These are phyloP conservation scores for Chironomus riparius DNA, from an alignment of 2,888 invertebrate species.

Conservation along the genomic window DNA sequence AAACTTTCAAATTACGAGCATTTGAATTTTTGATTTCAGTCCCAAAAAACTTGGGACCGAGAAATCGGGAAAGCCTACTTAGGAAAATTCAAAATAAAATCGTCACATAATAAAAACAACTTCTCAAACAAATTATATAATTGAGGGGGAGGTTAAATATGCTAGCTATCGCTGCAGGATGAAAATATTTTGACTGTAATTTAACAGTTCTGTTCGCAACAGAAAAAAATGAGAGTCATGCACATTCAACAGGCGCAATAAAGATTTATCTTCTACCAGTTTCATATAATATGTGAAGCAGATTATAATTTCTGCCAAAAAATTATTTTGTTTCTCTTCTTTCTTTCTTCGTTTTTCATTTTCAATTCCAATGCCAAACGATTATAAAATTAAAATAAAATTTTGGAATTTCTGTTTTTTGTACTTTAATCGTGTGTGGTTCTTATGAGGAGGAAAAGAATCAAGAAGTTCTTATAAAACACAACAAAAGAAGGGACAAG, in stretches of 20 bases:
- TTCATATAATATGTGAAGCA: not conserved
- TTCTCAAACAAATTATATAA: too few relatives aligned
- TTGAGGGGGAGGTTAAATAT: too few relatives aligned
- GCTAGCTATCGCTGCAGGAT: too few relatives aligned
- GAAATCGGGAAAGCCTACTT: too few relatives aligned
- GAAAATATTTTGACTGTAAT: too few relatives aligned
- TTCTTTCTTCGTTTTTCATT: not conserved
- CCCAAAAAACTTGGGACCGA: too few relatives aligned
- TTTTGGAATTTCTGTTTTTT: not conserved
- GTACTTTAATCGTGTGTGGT: conserved; percentile 17
- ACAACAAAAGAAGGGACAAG: not conserved
- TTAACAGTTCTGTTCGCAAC: too few relatives aligned
- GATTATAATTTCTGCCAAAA: not conserved
- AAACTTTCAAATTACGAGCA: too few relatives aligned
- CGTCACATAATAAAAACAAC: too few relatives aligned
- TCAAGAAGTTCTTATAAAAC: not conserved
- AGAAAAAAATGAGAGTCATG: not conserved
- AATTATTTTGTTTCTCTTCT: not conserved
- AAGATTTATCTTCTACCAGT: conserved; percentile 18
- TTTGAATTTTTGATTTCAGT: too few relatives aligned
- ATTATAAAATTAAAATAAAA: not conserved
- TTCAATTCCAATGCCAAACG: not conserved
- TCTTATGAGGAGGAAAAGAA: not conserved
- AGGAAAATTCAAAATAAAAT: too few relatives aligned
- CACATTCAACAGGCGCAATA: conserved; percentile 25